Base-by-base conservation (phyloP, 2,888 invertebrate species). In the Eledona agricola region DNA sequence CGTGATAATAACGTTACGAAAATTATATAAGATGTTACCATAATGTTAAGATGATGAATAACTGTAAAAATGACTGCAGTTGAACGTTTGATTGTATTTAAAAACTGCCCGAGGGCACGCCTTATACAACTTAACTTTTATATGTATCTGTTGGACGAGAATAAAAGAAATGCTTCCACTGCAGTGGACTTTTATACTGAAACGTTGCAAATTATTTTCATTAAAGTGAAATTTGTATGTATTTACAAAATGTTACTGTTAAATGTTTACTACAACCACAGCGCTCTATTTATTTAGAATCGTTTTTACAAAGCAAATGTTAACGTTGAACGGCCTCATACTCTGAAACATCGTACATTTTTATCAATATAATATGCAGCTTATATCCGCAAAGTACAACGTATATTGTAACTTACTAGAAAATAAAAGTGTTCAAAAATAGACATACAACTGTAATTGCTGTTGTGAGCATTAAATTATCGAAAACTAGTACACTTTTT, bases 381-480 rank as follows among this genome's bases (percentile, higher is more conserved):
- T 64, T 64, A 59, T 58, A 56, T 56, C 57, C 50, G 43, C 42
- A 55, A 47, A 54, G 52, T 55, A 62, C 59, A 59, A 60, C 50
- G 50, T 57, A 54, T 54, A 53, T 54, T 57, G 52, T 47, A 40
- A 45, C 22, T 53, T 49, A 45, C 32, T 56, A 56, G 56, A 23
- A 37, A 38, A 50, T 46, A 43, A 57, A 51, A 31, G 55, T 56
- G 57, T 59, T 54, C 54, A 46, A 29, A 52, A 57, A 46, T 58
- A 59, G 56, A 55, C 45, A 53, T 52, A 51, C 64, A 70, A 66
- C 68, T 73, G 72, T 72, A 71, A 71, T 71, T 70, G 73, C 74
- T 74, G 73, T 70, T 74, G 75, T 75, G 74, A 75, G 75, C 74
- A 74, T 75, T 74, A 74, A 74, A 74, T 67, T 66, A 68, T 65